Base-by-base conservation (phyloP, 2,888 invertebrate genomes). In the Cheilosia variabilis region DNA sequence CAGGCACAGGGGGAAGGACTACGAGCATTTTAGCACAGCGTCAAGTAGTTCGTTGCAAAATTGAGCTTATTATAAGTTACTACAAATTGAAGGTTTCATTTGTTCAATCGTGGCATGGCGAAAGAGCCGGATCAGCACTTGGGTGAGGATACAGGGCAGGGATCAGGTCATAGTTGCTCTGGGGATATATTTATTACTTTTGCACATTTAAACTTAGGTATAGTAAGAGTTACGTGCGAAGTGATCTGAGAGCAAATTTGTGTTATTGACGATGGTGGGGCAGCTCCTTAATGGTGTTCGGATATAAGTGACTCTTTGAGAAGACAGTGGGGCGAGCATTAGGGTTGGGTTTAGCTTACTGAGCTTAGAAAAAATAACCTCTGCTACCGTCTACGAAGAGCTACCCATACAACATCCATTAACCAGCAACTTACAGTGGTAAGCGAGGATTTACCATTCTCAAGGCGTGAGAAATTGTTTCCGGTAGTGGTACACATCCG, bases 41-140 rank as follows among this genome's bases (percentile, higher is more conserved):
- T 76, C 71, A 57, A 69, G 57, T 80, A 69, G 52, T 86, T 71
- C 60, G 55, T 68, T 80, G 76, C 50, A 62, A 76, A 80, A 86
- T 86, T 72, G 81, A 76, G 81, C 86, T 86, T 72, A 86, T 86
- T 86, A 86, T 72, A 86, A 86, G 86, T 86, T 86, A 86, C 81
- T 86, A 86, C 86, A 86, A 86, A 86, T 86, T 86, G 86, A 86
- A 86, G 81, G 86, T 81, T 86, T 81, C 71, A 66, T 53, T 80
- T 81, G 68, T 76, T 66, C 50, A 63, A 60, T 82, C 41, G 73
- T 27, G 62, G 55, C 13, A 13, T 65, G 31, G 63, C 37, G 62
- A 63, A 41, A 63, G 52, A 73, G 69, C 47, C 60, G 63, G 58
- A 69, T 79, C 79, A 84, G 83, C 83, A 79, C 58, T 58, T 60